Percentiles rank a stretch among this genome's conserved stretches.
Evolutionary conservation across 2,888 invertebrate genomes (phyloP).

Genomic region (Nephrotoma guestfalica): DNA sequence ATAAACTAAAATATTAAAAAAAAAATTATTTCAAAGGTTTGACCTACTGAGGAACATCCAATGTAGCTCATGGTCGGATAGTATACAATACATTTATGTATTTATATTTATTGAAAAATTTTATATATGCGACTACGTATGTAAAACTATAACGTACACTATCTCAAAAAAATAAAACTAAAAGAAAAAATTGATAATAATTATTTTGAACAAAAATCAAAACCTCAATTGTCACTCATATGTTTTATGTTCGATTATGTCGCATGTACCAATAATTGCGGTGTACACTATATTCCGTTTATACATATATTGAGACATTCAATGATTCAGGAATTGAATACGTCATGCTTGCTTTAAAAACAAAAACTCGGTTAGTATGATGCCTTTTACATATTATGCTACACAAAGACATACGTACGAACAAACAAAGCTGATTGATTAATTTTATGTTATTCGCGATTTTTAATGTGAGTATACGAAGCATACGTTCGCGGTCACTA

Average conservation of each 20-base stretch:
- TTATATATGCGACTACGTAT: neutral
- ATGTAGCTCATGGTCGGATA: constrained; percentile 6
- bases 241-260: neutral
- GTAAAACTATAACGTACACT: neutral
- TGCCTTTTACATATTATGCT: neutral
- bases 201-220: neutral
- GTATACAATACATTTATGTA: neutral
- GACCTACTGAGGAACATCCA: constrained; percentile 6
- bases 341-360: neutral
- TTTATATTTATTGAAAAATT: neutral
- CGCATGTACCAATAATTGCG: neutral
- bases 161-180: neutral
- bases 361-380: neutral
- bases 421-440: neutral
- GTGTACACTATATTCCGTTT: neutral
- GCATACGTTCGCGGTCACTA: neutral
- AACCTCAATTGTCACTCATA: neutral
- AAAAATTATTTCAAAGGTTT: constrained; percentile 3
- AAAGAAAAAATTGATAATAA: neutral
- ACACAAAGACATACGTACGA: neutral
- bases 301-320: neutral
- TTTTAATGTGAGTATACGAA: neutral
- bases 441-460: neutral
- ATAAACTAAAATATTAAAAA: neutral
- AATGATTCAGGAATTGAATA: neutral